These are phyloP conservation scores for Apostichopus leukothele DNA, from an alignment of 53 echinoderm and acorn worm species.

Conservation along the genomic window DNA sequence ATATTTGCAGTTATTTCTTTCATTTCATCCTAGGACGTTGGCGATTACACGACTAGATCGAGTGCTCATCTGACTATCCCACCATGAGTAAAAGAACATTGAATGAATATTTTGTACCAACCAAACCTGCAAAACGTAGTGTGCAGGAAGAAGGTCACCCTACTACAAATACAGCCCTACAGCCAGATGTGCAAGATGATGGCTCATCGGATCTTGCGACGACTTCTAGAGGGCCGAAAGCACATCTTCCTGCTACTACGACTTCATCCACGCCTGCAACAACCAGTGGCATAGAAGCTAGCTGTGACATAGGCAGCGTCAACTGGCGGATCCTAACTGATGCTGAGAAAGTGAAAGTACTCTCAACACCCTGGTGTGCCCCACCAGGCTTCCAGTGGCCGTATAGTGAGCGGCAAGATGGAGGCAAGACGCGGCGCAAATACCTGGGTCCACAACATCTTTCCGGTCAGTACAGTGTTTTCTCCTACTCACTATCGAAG, in stretches of 20 bases:
- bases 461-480: too few relatives aligned
- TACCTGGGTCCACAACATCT: too few relatives aligned
- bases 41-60: too few relatives aligned
- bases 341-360: conserved; percentile 13
- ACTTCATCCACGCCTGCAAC: background rate
- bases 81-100: background rate
- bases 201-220: background rate
- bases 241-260: background rate
- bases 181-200: conserved; percentile 1
- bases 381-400: background rate
- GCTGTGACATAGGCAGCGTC: conserved; percentile 15
- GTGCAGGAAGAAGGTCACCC: background rate
- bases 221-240: background rate
- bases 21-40: too few relatives aligned
- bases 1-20: too few relatives aligned
- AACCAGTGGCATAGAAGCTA: background rate
- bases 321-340: conserved; percentile 10
- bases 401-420: too few relatives aligned
- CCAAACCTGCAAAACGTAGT: background rate
- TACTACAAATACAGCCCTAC: background rate
- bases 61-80: too few relatives aligned
- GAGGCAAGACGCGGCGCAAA: too few relatives aligned
- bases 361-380: conserved; percentile 13
- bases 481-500: too few relatives aligned
- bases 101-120: background rate